A percentile compares a stretch with the other conserved stretches of the same genome.
phyloP scores from a whole-genome alignment of 2,888 invertebrate genomes.

The Chydorus sphaericus region DNA sequence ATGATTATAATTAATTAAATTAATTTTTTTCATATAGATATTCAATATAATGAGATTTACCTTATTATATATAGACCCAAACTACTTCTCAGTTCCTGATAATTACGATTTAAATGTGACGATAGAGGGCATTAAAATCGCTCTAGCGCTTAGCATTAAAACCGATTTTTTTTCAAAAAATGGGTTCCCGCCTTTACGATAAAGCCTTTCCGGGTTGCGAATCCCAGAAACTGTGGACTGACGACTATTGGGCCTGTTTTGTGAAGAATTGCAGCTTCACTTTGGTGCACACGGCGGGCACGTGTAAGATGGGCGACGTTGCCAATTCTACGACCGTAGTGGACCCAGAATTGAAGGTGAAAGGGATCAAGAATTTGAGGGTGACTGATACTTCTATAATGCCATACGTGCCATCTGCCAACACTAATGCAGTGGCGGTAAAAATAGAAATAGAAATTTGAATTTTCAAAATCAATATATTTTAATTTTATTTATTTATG shows the following conservation, averaged over 20 bases:
- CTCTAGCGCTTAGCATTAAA: constrained; percentile 56
- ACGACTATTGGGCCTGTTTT: constrained; percentile 74
- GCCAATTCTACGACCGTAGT: constrained; percentile 67
- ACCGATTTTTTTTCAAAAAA: constrained; percentile 65
- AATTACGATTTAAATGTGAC: constrained; percentile 26
- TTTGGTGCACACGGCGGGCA: constrained; percentile 77
- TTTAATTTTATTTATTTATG: neutral
- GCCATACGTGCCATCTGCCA: constrained; percentile 76
- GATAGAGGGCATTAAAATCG: constrained; percentile 40
- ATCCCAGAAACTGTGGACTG: constrained; percentile 52
- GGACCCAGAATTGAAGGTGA: constrained; percentile 57
- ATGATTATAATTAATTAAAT: too few species aligned
- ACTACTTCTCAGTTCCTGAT: constrained; percentile 52
- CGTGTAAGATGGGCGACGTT: constrained; percentile 73
- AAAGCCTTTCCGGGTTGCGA: constrained; percentile 65
- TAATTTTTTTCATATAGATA: too few species aligned
- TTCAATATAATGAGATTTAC: too few species aligned
- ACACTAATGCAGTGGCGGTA: constrained; percentile 67
- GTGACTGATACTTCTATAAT: constrained; percentile 78
- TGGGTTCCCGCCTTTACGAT: constrained; percentile 57
- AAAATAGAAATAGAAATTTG: neutral
- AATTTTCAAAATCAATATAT: neutral
- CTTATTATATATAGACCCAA: constrained; percentile 56
- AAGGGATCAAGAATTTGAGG: constrained; percentile 59
- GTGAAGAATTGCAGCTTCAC: constrained; percentile 76